These are phyloP conservation scores for Leucania comma DNA, from an alignment of 2,888 invertebrate species.

Conservation along the genomic window DNA sequence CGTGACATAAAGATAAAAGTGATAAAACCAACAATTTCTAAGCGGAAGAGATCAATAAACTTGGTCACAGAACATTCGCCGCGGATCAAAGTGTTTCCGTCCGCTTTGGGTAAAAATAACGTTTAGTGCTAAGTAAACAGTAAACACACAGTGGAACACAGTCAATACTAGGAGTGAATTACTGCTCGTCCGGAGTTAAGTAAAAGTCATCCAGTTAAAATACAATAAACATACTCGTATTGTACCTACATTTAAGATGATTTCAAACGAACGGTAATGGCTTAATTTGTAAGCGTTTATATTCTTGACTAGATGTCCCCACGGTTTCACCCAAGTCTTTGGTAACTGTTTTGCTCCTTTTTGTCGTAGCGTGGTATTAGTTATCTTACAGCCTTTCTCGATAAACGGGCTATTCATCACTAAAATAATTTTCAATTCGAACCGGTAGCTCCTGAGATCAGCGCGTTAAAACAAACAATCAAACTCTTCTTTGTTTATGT, in stretches of 20 bases:
- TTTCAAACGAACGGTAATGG: too few relatives aligned
- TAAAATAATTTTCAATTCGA: too few relatives aligned
- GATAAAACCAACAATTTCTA: conserved; percentile 23
- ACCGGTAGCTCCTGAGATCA: too few relatives aligned
- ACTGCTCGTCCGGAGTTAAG: conserved; percentile 6
- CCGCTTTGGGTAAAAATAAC: conserved; percentile 75
- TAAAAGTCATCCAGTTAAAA: neutral
- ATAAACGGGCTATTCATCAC: too few relatives aligned
- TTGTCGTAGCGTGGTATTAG: too few relatives aligned
- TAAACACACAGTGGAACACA: conserved; percentile 63
- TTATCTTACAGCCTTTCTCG: too few relatives aligned
- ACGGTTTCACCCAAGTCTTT: too few relatives aligned
- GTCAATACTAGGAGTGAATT: conserved; percentile 42
- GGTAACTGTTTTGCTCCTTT: too few relatives aligned
- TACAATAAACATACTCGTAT: neutral
- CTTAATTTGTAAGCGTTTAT: neutral
- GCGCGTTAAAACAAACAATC: too few relatives aligned
- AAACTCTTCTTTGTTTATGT: too few relatives aligned
- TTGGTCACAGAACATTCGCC: conserved; percentile 59
- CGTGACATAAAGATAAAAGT: conserved; percentile 40
- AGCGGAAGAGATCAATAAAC: conserved; percentile 72
- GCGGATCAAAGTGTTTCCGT: conserved; percentile 69
- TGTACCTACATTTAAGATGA: too few relatives aligned
- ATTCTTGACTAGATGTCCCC: too few relatives aligned
- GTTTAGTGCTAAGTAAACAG: conserved; percentile 76